Evolutionary conservation across 2,113 vertebrate genomes (phyloP), one percentile per base, ranked within the genome.

Genomic region (Amphilophus citrinellus): DNA sequence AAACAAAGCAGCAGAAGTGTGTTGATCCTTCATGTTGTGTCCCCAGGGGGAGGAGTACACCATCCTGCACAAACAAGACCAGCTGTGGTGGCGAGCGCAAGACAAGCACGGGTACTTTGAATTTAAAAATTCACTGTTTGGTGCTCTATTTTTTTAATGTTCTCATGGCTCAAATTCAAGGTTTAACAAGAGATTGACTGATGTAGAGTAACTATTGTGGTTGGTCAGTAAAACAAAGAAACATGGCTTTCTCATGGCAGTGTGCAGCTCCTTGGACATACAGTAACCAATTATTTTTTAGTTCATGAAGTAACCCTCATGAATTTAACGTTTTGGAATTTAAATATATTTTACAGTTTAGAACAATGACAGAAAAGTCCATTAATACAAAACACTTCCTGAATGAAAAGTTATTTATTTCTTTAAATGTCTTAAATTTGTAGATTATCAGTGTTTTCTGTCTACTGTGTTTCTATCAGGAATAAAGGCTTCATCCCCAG

Each of bases 401-500:
- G 6, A 7, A 39, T 27, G 27, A 39, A 7, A 15, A 22, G 11
- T 24, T 35, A 1, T 50, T 0, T 7, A 18, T 8, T 71, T 32
- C 44, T 20, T 71, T 20, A n/a, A 71, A 71, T 27, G 30, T 50
- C 15, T 18, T 71, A 50, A 50, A 71, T 4, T 4, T 32, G 6
- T 32, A 3, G 10, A 53, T 71, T 20, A 30, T 50, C 44, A 13
- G 8, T 30, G 66, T 14, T 3, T 73, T 56, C 15, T 80, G 44
- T 27, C 30, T 75, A 0, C 13, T 56, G 4, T 76, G 35, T 58
- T 79, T 85, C 9, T 90, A 58, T 83, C 92, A 98, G 97, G 84
- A 97, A 97, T 58, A 96, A 97, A 96, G 97, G 97, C 14, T 96
- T 97, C 92, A 97, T 98, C 91, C 97, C 97, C 79, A 98, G 97